Percentiles rank a stretch among this genome's conserved stretches.
Evolutionary conservation across 2,113 vertebrate genomes (phyloP).

Genomic region (Delphinapterus leucas): DNA sequence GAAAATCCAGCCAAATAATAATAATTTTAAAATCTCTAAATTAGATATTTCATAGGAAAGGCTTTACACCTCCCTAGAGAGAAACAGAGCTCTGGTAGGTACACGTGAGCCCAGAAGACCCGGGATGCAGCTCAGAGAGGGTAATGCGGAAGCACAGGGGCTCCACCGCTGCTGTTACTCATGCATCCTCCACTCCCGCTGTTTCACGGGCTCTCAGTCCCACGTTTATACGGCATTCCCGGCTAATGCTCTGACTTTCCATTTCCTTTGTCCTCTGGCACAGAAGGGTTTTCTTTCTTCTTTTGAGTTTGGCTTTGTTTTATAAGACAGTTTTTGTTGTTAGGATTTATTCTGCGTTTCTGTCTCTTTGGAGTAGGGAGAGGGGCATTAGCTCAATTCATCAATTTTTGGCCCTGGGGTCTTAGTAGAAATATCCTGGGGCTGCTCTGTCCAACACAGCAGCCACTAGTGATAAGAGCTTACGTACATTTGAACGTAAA

Average conservation of each 20-base stretch:
- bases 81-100: accelerated
- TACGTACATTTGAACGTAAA: background rate
- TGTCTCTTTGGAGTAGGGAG: background rate
- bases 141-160: accelerated
- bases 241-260: accelerated
- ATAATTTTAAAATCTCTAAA: accelerated
- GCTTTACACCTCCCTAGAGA: background rate
- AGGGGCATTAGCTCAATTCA: background rate
- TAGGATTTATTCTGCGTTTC: background rate
- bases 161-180: accelerated
- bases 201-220: accelerated
- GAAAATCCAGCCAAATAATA: background rate
- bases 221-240: accelerated
- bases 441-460: background rate
- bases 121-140: background rate
- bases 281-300: background rate
- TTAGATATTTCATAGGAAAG: accelerated
- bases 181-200: accelerated
- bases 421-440: background rate
- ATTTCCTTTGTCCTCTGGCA: accelerated
- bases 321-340: accelerated
- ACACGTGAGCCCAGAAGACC: accelerated
- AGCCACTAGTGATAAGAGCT: background rate
- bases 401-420: background rate
- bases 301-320: background rate